Conservation (phyloP, 53 echinoderm and acorn worm species). For the Henricia sp. region DNA sequence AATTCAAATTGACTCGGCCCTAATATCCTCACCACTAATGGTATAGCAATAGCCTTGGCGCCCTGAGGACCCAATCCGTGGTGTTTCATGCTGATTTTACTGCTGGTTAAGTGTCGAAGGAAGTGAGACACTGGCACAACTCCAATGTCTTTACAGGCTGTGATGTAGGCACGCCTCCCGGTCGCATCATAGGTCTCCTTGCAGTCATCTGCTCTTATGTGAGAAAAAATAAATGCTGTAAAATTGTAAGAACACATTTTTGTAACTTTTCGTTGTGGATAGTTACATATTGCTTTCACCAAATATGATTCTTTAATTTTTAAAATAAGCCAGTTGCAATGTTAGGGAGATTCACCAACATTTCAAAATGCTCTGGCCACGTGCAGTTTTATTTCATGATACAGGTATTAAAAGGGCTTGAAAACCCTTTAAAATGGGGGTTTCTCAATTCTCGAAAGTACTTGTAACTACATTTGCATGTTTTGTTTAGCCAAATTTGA, state of each 20-base stretch:
- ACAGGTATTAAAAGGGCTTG: too few relatives aligned
- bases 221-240: too few relatives aligned
- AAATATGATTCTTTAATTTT: not conserved
- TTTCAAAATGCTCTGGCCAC: too few relatives aligned
- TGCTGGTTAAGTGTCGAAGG: slow-evolving; percentile 83
- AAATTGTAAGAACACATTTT: not conserved
- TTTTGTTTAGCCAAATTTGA: too few relatives aligned
- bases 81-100: slow-evolving; percentile 88
- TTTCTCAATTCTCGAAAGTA: too few relatives aligned
- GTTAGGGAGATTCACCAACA: too few relatives aligned
- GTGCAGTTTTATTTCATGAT: too few relatives aligned
- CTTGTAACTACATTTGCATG: too few relatives aligned
- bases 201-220: slow-evolving; percentile 59
- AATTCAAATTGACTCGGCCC: not conserved
- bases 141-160: slow-evolving; percentile 88
- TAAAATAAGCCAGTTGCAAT: too few relatives aligned
- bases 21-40: slow-evolving; percentile 84
- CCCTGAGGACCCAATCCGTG: slow-evolving; percentile 95
- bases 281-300: not conserved
- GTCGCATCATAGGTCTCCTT: slow-evolving; percentile 90
- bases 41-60: slow-evolving; percentile 92
- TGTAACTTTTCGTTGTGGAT: not conserved
- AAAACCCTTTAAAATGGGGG: too few relatives aligned
- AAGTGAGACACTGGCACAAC: slow-evolving; percentile 94
- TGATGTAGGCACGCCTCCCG: slow-evolving; percentile 82